Conservation (phyloP, 2,113 vertebrate genomes). For the Ursus arctos region DNA sequence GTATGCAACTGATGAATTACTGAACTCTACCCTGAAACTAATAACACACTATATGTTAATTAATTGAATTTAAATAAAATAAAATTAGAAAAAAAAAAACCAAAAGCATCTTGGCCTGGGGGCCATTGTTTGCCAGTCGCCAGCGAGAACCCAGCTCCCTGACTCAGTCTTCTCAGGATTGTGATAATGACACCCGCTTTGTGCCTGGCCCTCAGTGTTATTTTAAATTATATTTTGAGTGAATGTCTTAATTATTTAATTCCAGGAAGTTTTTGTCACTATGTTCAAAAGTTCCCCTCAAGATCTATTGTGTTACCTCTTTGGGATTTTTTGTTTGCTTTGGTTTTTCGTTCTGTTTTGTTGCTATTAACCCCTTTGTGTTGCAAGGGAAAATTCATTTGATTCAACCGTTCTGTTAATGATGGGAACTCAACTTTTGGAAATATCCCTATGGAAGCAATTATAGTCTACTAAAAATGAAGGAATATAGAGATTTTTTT, state of each 20-base stretch:
- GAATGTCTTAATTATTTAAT: not conserved
- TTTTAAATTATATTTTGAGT: not conserved
- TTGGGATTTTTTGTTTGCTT: not conserved
- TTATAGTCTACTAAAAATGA: not conserved
- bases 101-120: not conserved
- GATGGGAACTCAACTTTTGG: not conserved
- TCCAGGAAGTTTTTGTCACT: not conserved
- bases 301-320: not conserved
- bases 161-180: not conserved
- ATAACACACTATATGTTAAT: not conserved
- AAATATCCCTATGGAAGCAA: not conserved
- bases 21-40: not conserved
- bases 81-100: not conserved
- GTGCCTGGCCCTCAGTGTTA: too few species aligned
- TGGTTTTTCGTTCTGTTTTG: not conserved
- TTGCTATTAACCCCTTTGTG: not conserved
- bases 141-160: not conserved
- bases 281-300: not conserved
- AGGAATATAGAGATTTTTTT: not conserved
- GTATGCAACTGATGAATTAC: not conserved
- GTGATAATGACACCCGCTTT: not conserved
- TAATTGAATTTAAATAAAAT: not conserved
- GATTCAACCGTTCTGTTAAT: not conserved
- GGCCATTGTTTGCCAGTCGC: not conserved
- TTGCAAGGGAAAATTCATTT: not conserved